phyloP scores from a whole-genome alignment of 2,888 invertebrate species.

The Theristus sp. region DNA sequence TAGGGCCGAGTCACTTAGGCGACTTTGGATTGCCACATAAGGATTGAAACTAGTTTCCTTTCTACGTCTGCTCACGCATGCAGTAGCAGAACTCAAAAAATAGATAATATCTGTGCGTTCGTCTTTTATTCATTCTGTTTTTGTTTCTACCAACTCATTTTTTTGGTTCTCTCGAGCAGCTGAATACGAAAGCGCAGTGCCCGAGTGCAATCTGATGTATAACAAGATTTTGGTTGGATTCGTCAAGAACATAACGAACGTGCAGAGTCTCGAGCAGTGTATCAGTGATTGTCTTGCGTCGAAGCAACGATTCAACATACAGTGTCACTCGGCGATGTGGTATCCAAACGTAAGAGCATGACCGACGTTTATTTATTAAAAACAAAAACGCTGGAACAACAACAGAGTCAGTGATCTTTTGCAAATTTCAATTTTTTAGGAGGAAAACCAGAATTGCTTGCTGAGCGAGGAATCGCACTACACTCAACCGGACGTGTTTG shows the following conservation, averaged over 20 bases:
- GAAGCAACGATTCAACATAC: neutral
- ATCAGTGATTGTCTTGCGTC: neutral
- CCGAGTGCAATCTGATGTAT: neutral
- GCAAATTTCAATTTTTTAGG: neutral
- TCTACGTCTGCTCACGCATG: too few species aligned
- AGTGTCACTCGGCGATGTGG: neutral
- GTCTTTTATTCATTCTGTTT: too few species aligned
- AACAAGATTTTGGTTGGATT: neutral
- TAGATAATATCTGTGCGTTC: too few species aligned
- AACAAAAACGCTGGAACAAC: neutral
- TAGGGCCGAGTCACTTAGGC: too few species aligned
- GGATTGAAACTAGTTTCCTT: too few species aligned
- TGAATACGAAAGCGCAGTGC: too few species aligned
- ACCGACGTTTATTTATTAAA: too few species aligned
- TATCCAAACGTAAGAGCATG: neutral
- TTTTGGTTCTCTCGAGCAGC: too few species aligned
- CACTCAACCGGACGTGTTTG: neutral
- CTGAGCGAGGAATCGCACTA: neutral
- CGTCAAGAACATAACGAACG: neutral
- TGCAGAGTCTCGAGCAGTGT: neutral
- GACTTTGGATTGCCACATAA: too few species aligned
- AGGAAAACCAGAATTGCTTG: neutral
- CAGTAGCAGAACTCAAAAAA: too few species aligned
- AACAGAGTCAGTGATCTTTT: neutral
- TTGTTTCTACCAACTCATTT: too few species aligned